Evolutionary conservation across 2,113 vertebrate genomes (phyloP).

Genomic region (Lasiurus cinereus): DNA sequence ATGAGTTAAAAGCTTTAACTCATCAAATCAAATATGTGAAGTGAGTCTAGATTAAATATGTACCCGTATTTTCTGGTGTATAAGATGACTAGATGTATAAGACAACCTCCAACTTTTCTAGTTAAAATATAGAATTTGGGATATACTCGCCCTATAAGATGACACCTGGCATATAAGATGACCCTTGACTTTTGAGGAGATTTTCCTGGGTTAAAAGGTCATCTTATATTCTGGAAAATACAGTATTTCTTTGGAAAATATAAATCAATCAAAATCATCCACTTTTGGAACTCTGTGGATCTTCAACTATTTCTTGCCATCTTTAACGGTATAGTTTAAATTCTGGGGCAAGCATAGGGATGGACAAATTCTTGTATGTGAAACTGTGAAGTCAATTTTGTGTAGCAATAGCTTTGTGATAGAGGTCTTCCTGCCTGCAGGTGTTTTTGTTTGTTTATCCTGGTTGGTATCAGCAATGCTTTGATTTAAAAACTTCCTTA

Average conservation of each 20-base stretch:
- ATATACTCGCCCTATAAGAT: no score
- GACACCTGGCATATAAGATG: no score
- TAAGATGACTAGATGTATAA: no score
- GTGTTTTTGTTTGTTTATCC: background rate
- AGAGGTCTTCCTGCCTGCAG: background rate
- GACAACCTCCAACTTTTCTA: no score
- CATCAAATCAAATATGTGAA: background rate
- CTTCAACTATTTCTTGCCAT: background rate
- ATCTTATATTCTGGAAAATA: no score
- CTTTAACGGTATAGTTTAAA: background rate
- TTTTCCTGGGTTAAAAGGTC: no score
- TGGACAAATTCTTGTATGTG: background rate
- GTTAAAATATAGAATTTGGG: no score
- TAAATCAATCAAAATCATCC: background rate
- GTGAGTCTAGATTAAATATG: background rate
- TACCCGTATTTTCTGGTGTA: no score
- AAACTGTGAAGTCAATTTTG: background rate
- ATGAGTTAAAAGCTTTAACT: conserved; percentile 1
- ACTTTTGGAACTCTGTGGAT: background rate
- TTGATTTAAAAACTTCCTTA: background rate
- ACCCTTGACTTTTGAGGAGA: no score
- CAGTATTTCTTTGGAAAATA: background rate
- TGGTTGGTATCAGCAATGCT: background rate
- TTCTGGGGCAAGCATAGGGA: background rate
- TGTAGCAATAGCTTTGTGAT: background rate